A percentile compares a stretch with the other conserved stretches of the same genome.
Conservation (phyloP, 2,797 vertebrate genomes). For the Miichthys miiuy region DNA sequence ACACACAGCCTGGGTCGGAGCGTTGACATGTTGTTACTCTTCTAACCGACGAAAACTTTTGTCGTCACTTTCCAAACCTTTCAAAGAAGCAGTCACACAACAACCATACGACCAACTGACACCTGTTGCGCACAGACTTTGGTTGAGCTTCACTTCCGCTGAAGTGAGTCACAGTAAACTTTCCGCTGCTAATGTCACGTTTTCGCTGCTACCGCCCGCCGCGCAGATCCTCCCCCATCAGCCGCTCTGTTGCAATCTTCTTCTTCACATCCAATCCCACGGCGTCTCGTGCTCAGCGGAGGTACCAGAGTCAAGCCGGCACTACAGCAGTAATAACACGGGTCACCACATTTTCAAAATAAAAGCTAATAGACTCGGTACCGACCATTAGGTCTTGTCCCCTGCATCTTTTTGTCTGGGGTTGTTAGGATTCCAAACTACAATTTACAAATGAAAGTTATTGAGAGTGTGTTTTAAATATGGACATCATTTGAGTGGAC, state of each 20-base stretch:
- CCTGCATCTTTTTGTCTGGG: too few relatives aligned
- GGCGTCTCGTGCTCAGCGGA: background rate
- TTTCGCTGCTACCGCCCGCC: conserved; percentile 9
- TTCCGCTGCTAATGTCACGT: conserved; percentile 18
- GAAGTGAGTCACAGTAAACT: conserved; percentile 24
- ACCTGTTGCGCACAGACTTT: conserved; percentile 51
- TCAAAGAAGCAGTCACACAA: background rate
- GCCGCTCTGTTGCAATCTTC: conserved; percentile 33
- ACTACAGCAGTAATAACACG: background rate
- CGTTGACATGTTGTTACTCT: conserved; percentile 63
- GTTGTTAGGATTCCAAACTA: background rate
- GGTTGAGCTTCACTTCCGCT: conserved; percentile 58
- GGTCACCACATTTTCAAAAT: conserved; percentile 36
- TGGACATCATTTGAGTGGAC: too few relatives aligned
- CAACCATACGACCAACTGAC: background rate
- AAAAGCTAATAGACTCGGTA: conserved; percentile 9
- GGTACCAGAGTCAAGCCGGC: background rate
- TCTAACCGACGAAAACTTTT: conserved; percentile 5
- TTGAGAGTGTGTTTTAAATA: too few relatives aligned
- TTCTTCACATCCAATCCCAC: conserved; percentile 10
- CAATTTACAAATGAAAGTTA: too few relatives aligned
- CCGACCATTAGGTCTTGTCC: too few relatives aligned
- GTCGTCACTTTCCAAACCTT: background rate
- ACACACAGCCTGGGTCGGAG: conserved; percentile 88
- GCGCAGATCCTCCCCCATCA: conserved; percentile 26